Conservation (phyloP, 1,140 invertebrate species). For the Goniozus legneri region DNA sequence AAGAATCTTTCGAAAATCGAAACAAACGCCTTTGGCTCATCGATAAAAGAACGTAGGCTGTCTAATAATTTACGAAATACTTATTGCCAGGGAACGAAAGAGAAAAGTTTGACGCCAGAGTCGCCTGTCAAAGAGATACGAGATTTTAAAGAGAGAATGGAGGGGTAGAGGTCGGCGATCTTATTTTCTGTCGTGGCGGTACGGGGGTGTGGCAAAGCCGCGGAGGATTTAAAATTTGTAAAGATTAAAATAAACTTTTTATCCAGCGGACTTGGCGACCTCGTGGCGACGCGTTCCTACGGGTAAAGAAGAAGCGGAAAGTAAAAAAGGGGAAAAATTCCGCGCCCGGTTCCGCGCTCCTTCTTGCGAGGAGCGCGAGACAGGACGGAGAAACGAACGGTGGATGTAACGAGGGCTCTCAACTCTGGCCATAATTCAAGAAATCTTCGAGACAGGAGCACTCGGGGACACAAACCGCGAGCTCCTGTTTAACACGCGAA, state of each 20-base stretch:
- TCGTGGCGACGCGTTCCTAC: slow-evolving; percentile 7
- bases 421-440: slow-evolving; percentile 10
- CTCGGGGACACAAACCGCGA: no score
- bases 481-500: slow-evolving; percentile 20
- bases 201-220: slow-evolving; percentile 11
- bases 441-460: slow-evolving; percentile 18
- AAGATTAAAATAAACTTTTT: slow-evolving; percentile 51
- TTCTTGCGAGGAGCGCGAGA: slow-evolving; percentile 16
- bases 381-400: slow-evolving; percentile 15
- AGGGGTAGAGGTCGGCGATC: slow-evolving; percentile 7
- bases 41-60: no score
- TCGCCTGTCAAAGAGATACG: slow-evolving; percentile 14
- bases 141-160: slow-evolving; percentile 7
- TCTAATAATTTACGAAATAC: no score
- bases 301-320: slow-evolving; percentile 1
- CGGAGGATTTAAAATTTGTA: slow-evolving; percentile 40
- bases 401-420: slow-evolving; percentile 15
- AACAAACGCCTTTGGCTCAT: no score
- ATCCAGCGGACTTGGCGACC: slow-evolving; percentile 24
- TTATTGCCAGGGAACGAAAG: no score
- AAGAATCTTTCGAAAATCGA: no score
- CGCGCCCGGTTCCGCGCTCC: no score
- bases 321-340: slow-evolving; percentile 2
- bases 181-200: slow-evolving; percentile 23
- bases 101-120: no score